Evolutionary conservation across 1,140 invertebrate species (phyloP), one percentile per base, ranked within the genome.

Genomic region (Macrotrachela quadricornifera): DNA sequence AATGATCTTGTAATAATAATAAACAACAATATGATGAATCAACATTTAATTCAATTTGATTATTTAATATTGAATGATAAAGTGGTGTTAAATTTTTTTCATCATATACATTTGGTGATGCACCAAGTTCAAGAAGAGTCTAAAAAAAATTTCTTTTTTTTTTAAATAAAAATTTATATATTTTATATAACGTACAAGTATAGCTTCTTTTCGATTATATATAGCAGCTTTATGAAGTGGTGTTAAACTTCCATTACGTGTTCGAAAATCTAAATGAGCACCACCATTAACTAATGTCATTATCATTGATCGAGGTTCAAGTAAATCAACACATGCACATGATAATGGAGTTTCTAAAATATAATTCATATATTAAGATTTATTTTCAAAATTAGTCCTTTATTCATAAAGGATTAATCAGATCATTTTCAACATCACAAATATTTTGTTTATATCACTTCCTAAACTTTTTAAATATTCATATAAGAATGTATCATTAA

Each of bases 241-340:
- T 1, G 91, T 95, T 50, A 83, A 77, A 30, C 21, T 8, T 3
- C 90, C 90, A 64, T 92, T 87, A 66, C 81, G 82, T 55, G 85
- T 94, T 59, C 92, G 76, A 71, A 92, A 99, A 72, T 99, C 92
- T 46, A 97, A 69, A 49, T 97, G 74, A 0, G 91, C 92, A 1
- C 92, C 92, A 12, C 92, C 92, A 66, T 94, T 94, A n/a, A 96
- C 85, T 54, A 99, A 68, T 0, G 84, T 80, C 62, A 96, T 85
- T 52, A 97, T 76, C 57, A 96, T 76, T 68, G 14, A 15, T 85
- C 85, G 14, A 58, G 69, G 63, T 43, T 84, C 80, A 62, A 85
- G 79, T 15, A 48, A 17, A 17, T 30, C 21, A 30, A 30, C 8
- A 30, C 21, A 30, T 30, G 67, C 64, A 12, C 65, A 49, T 6